phyloP scores from a whole-genome alignment of 2,113 vertebrate genomes.

The Triplophysa rosa region DNA sequence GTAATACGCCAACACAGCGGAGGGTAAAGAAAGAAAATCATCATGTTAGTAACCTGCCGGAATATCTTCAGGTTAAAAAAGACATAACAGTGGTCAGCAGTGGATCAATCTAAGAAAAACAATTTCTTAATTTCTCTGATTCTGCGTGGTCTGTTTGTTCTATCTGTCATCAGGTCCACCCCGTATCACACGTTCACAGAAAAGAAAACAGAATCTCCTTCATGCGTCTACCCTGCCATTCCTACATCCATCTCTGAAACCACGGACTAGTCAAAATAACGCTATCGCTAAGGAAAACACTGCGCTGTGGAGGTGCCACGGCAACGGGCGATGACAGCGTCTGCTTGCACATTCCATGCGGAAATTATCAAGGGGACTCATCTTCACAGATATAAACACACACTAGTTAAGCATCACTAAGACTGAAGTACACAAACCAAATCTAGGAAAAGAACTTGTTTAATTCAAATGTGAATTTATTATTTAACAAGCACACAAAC shows the following conservation, averaged over 20 bases:
- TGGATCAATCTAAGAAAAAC: neutral
- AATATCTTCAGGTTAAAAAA: conserved; percentile 31
- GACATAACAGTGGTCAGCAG: neutral
- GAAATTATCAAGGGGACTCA: conserved; percentile 78
- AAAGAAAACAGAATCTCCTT: conserved; percentile 56
- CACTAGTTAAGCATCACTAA: neutral
- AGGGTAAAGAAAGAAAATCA: no score
- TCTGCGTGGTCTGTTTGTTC: conserved; percentile 36
- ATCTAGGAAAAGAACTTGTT: neutral
- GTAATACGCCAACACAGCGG: no score
- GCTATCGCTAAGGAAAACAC: conserved; percentile 78
- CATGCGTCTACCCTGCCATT: conserved; percentile 41
- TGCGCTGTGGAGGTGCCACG: conserved; percentile 76
- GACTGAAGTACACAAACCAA: neutral
- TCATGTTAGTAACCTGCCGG: conserved; percentile 18
- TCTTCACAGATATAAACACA: conserved; percentile 68
- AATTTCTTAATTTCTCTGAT: conserved; percentile 10
- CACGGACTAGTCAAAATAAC: conserved; percentile 79
- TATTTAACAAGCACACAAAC: no score
- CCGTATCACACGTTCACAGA: conserved; percentile 50
- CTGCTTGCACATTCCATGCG: conserved; percentile 78
- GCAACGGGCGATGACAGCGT: conserved; percentile 81
- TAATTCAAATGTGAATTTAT: neutral
- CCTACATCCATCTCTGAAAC: conserved; percentile 64
- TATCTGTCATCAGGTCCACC: conserved; percentile 58